Conservation (phyloP, 2,113 vertebrate species). For the Amphilophus citrinellus region DNA sequence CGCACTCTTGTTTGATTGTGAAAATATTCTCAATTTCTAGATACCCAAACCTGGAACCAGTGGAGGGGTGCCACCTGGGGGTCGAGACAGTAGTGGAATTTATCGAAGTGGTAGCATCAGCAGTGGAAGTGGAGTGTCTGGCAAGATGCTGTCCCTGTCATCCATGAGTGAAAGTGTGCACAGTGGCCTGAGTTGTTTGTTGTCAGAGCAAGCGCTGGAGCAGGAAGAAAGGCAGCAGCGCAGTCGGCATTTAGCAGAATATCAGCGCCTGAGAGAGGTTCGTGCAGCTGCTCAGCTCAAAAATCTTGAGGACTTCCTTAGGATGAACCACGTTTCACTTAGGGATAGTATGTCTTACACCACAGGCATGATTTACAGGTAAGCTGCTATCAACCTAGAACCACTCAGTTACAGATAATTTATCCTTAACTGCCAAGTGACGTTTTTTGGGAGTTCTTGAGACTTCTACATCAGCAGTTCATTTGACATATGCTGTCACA, state of each 20-base stretch:
- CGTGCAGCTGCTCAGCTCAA: constrained; percentile 88
- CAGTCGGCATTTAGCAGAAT: constrained; percentile 82
- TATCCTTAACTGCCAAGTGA: too few species aligned
- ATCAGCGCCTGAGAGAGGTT: constrained; percentile 88
- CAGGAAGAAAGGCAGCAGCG: constrained; percentile 84
- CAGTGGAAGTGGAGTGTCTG: constrained; percentile 57
- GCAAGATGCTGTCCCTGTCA: constrained; percentile 89
- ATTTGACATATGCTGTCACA: too few species aligned
- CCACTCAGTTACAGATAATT: not conserved
- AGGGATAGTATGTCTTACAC: constrained; percentile 83
- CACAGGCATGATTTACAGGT: constrained; percentile 95
- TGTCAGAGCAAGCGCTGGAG: constrained; percentile 88
- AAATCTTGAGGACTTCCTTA: constrained; percentile 93
- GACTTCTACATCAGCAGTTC: too few species aligned
- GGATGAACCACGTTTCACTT: constrained; percentile 90
- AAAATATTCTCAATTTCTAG: constrained; percentile 51
- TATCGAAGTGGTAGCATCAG: constrained; percentile 76
- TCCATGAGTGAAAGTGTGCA: constrained; percentile 90
- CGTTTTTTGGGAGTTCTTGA: too few species aligned
- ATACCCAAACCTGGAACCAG: constrained; percentile 69
- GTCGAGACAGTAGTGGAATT: constrained; percentile 52
- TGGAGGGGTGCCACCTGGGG: constrained; percentile 47
- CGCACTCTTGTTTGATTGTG: not conserved
- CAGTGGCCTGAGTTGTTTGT: constrained; percentile 87
- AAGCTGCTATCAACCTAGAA: constrained; percentile 58